Conservation (phyloP, 1,140 invertebrate species). For the Drosophila sechellia region DNA sequence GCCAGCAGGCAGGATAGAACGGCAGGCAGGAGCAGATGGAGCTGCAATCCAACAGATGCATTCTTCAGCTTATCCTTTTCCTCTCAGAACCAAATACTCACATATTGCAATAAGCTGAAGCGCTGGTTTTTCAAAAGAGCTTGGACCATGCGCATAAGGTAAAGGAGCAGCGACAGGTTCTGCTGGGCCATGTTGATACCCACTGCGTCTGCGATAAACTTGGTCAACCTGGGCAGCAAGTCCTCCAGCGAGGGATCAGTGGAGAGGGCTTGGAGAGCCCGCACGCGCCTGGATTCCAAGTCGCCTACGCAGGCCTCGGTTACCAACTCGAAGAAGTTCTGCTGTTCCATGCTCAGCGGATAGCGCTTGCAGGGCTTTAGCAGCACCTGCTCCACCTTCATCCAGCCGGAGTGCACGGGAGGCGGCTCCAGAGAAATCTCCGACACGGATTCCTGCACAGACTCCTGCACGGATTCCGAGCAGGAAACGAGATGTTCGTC, state of each 20-base stretch:
- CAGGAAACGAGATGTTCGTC: neutral
- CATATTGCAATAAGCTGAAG: conserved; percentile 32
- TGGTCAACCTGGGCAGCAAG: conserved; percentile 19
- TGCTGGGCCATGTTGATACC: conserved; percentile 17
- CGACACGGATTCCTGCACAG: neutral
- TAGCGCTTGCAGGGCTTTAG: conserved; percentile 20
- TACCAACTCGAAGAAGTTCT: conserved; percentile 24
- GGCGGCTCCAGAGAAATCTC: neutral
- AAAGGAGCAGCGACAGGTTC: conserved; percentile 25
- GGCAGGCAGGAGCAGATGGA: conserved; percentile 48
- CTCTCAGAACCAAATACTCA: conserved; percentile 20
- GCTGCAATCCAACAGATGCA: conserved; percentile 11
- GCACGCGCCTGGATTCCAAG: conserved; percentile 6
- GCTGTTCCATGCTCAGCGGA: conserved; percentile 39
- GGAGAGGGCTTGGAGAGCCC: conserved; percentile 12
- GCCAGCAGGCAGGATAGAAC: conserved; percentile 39
- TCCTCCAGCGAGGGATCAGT: conserved; percentile 35
- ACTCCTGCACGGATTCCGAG: too few species aligned
- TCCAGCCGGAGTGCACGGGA: neutral
- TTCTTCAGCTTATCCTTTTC: neutral
- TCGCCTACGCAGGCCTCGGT: conserved; percentile 19
- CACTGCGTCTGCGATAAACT: conserved; percentile 34
- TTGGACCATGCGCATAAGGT: conserved; percentile 52
- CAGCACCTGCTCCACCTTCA: conserved; percentile 22
- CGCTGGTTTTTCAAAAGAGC: conserved; percentile 24